Evolutionary conservation across 2,888 invertebrate genomes (phyloP).

Genomic region (Cheiracanthium punctorium): DNA sequence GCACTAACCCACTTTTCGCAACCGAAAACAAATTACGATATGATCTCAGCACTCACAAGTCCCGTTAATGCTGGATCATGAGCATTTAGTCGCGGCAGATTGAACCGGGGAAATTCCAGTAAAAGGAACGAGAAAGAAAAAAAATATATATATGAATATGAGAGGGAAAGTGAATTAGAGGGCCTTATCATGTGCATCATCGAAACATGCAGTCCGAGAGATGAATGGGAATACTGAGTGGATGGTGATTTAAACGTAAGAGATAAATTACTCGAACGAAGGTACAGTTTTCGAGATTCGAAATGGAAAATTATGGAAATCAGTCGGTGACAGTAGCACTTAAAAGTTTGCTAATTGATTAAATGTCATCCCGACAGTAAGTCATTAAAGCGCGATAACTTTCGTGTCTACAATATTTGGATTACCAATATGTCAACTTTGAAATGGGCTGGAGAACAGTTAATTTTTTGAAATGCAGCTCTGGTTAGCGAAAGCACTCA

Average conservation of each 20-base stretch:
- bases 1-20: constrained; percentile 52
- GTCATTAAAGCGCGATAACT: too few species aligned
- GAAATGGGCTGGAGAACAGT: too few species aligned
- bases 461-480: too few species aligned
- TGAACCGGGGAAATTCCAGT: background rate
- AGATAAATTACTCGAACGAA: background rate
- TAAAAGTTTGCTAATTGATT: too few species aligned
- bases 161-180: background rate
- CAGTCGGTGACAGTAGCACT: background rate
- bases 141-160: background rate
- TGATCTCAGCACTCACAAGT: constrained; percentile 38
- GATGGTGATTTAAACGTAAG: background rate
- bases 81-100: constrained; percentile 12
- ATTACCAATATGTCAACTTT: too few species aligned
- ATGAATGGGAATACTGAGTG: background rate
- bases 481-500: too few species aligned
- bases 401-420: too few species aligned
- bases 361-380: too few species aligned
- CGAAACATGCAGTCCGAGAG: background rate
- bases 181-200: background rate
- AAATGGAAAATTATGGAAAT: background rate
- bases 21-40: constrained; percentile 63
- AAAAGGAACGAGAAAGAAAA: background rate
- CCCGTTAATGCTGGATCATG: constrained; percentile 34
- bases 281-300: background rate